Conservation (phyloP, 2,888 invertebrate genomes). For the Reticulitermes lucifugus region DNA sequence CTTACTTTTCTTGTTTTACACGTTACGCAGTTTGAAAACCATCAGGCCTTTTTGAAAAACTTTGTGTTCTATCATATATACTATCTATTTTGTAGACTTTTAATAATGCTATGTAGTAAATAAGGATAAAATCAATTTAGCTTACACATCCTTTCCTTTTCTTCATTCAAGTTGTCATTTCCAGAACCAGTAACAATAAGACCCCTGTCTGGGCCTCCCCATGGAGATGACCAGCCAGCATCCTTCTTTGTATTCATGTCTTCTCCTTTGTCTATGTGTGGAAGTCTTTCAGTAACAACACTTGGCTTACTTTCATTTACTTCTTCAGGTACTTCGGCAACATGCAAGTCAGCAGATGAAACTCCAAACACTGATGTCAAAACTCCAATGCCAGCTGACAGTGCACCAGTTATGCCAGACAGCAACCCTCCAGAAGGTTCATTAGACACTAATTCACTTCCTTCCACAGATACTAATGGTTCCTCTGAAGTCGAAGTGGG, state of each 20-base stretch:
- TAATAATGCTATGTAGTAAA: too few species aligned
- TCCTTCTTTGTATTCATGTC: not conserved
- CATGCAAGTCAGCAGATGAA: not conserved
- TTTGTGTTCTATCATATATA: too few species aligned
- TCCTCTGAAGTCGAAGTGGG: not conserved
- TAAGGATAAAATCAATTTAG: not conserved
- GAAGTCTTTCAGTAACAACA: not conserved
- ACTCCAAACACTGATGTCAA: slow-evolving; percentile 12
- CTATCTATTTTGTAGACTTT: too few species aligned
- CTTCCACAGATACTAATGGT: not conserved
- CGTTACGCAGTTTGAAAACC: too few species aligned
- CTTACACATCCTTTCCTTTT: not conserved
- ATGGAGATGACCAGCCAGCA: slow-evolving; percentile 13
- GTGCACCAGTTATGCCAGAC: slow-evolving; percentile 20
- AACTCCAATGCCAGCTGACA: slow-evolving; percentile 18
- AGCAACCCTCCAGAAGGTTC: slow-evolving; percentile 11
- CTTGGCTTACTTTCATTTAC: not conserved
- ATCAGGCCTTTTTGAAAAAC: too few species aligned
- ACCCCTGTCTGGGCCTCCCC: not conserved
- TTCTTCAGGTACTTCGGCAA: not conserved
- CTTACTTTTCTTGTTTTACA: too few species aligned
- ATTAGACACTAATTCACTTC: not conserved
- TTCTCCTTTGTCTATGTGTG: not conserved
- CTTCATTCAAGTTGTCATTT: not conserved
- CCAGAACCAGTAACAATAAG: not conserved